A percentile compares a stretch with the other conserved stretches of the same genome.
Evolutionary conservation across 2,888 invertebrate species (phyloP).

Genomic region (Sinodicranocentrus sp.): DNA sequence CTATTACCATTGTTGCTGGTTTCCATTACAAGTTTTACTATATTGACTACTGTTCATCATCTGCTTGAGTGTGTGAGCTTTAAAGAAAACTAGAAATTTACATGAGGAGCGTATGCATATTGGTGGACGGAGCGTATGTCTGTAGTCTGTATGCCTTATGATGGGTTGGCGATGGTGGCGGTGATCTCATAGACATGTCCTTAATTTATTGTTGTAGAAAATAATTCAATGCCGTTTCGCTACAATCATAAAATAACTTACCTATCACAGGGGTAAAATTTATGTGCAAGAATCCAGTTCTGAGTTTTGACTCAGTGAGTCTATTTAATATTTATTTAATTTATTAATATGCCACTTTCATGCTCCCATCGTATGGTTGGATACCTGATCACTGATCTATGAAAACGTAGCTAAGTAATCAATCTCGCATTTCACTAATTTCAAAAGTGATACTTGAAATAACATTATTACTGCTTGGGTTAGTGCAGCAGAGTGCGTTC

Average conservation of each 20-base stretch:
- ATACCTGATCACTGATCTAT: conserved; percentile 1
- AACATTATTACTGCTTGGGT: conserved; percentile 10
- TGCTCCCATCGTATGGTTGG: neutral
- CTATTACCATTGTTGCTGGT: conserved; percentile 11
- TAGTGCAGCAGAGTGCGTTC: neutral
- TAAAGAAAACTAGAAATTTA: neutral
- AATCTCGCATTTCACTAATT: conserved; percentile 55
- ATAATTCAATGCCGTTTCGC: conserved; percentile 54
- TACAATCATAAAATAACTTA: conserved; percentile 1
- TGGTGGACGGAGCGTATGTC: too few species aligned
- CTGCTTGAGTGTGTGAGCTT: too few species aligned
- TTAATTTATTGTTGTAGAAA: conserved; percentile 57
- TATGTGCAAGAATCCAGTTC: conserved; percentile 13
- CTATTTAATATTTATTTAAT: conserved; percentile 38
- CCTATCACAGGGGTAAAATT: conserved; percentile 14
- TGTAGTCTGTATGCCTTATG: too few species aligned
- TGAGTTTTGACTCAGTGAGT: neutral
- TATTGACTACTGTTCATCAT: neutral
- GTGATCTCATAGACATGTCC: conserved; percentile 38
- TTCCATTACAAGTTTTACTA: too few species aligned
- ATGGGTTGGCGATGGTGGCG: neutral
- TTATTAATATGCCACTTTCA: conserved; percentile 47
- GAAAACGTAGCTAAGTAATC: conserved; percentile 27
- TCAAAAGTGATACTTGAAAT: conserved; percentile 48
- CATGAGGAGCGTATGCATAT: too few species aligned